Evolutionary conservation across 2,797 vertebrate genomes (phyloP).

Genomic region (Tadarida brasiliensis): DNA sequence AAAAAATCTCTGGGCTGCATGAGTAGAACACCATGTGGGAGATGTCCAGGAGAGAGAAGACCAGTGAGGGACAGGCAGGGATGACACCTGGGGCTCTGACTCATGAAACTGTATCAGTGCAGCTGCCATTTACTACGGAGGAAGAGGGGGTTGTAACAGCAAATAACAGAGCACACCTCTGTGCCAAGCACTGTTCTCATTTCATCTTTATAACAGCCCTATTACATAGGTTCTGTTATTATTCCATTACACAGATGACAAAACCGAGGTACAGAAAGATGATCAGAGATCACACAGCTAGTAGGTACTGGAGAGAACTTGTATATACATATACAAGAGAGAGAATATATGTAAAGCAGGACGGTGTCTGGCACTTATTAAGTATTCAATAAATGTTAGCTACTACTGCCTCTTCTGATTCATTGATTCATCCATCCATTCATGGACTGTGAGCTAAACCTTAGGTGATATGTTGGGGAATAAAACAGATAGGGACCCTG

Average conservation of each 20-base stretch:
- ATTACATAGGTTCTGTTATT: background rate
- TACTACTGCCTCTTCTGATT: background rate
- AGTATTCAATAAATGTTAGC: background rate
- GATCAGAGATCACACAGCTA: background rate
- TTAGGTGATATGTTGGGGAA: background rate
- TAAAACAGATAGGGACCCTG: background rate
- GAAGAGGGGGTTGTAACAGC: background rate
- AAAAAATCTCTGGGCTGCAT: background rate
- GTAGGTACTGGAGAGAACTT: background rate
- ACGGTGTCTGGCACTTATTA: background rate
- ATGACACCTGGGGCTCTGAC: background rate
- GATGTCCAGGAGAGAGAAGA: background rate
- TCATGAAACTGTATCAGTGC: background rate
- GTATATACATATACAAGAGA: background rate
- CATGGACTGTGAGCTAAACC: background rate
- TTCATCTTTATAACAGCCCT: background rate
- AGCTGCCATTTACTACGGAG: background rate
- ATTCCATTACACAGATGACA: background rate
- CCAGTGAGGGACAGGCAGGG: too few relatives aligned
- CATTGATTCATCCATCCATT: background rate
- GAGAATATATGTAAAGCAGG: background rate
- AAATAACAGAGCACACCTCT: background rate
- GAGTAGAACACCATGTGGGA: accelerated
- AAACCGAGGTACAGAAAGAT: background rate
- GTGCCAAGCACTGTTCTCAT: background rate